Percentiles rank a stretch among this genome's conserved stretches.
Evolutionary conservation across 2,888 invertebrate genomes (phyloP).

Genomic region (Lypha dubia): DNA sequence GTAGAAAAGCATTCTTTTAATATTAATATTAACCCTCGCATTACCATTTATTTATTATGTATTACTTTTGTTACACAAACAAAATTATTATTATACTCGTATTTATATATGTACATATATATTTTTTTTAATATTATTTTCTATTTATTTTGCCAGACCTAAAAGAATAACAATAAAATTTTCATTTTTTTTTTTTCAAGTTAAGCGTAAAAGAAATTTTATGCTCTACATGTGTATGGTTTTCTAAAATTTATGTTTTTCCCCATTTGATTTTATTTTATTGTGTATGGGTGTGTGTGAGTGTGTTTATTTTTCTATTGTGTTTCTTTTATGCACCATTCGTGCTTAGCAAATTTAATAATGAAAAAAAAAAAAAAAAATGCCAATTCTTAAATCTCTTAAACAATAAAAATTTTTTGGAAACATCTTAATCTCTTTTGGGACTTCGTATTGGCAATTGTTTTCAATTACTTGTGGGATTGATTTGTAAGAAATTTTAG

Average conservation of each 20-base stretch:
- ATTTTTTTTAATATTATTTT: slow-evolving; percentile 18
- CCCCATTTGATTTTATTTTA: not conserved
- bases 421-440: slow-evolving; percentile 2
- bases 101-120: not conserved
- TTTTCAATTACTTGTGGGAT: slow-evolving; percentile 21
- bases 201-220: slow-evolving; percentile 24
- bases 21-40: not conserved
- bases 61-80: not conserved
- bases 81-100: not conserved
- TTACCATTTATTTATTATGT: slow-evolving; percentile 21
- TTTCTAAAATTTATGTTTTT: slow-evolving; percentile 4
- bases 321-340: not conserved
- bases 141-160: slow-evolving; percentile 12
- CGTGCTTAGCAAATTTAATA: slow-evolving; percentile 15
- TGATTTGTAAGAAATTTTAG: slow-evolving; percentile 3
- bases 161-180: slow-evolving; percentile 6
- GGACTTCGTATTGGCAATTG: slow-evolving; percentile 17
- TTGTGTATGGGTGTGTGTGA: not conserved
- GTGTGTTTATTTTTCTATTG: not conserved
- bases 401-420: slow-evolving; percentile 39
- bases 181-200: slow-evolving; percentile 25
- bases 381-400: slow-evolving; percentile 12
- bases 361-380: slow-evolving; percentile 5
- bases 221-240: slow-evolving; percentile 41
- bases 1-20: too few relatives aligned